Percentiles rank a stretch among this genome's conserved stretches.
phyloP scores from a whole-genome alignment of 2,888 invertebrate species.

The Caenorhabditis becei region DNA sequence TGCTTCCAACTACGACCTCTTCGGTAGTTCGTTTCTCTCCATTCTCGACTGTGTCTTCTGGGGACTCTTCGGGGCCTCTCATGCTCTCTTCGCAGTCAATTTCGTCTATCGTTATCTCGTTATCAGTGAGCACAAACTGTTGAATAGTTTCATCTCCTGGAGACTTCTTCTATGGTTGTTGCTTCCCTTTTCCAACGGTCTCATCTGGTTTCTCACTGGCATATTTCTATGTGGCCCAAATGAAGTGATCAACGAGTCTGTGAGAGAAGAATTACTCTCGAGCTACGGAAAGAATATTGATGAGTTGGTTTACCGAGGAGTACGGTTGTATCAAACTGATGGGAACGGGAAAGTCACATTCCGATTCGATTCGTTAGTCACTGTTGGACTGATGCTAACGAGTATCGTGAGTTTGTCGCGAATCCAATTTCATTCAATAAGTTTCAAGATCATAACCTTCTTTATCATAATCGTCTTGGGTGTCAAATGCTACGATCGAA shows the following conservation, averaged over 20 bases:
- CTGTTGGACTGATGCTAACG: neutral
- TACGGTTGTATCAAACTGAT: slow-evolving; percentile 12
- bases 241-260: slow-evolving; percentile 21
- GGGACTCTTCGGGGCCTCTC: neutral
- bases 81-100: slow-evolving; percentile 5
- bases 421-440: neutral
- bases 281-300: slow-evolving; percentile 28
- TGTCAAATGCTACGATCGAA: slow-evolving; percentile 10
- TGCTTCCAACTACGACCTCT: neutral
- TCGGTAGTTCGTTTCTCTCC: neutral
- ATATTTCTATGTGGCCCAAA: slow-evolving; percentile 11
- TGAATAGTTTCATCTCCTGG: neutral
- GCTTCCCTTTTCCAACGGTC: slow-evolving; percentile 12
- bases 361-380: neutral
- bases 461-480: slow-evolving; percentile 10
- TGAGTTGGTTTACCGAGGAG: slow-evolving; percentile 19
- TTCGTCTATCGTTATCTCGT: slow-evolving; percentile 17
- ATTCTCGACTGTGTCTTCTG: neutral
- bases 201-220: slow-evolving; percentile 16
- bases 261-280: slow-evolving; percentile 4
- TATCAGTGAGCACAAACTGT: neutral
- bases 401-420: too few species aligned
- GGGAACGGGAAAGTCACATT: neutral
- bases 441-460: slow-evolving; percentile 2
- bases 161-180: neutral